Percentiles rank a stretch among this genome's conserved stretches.
Conservation (phyloP, 2,888 invertebrate genomes). For the Lithophane leautieri region DNA sequence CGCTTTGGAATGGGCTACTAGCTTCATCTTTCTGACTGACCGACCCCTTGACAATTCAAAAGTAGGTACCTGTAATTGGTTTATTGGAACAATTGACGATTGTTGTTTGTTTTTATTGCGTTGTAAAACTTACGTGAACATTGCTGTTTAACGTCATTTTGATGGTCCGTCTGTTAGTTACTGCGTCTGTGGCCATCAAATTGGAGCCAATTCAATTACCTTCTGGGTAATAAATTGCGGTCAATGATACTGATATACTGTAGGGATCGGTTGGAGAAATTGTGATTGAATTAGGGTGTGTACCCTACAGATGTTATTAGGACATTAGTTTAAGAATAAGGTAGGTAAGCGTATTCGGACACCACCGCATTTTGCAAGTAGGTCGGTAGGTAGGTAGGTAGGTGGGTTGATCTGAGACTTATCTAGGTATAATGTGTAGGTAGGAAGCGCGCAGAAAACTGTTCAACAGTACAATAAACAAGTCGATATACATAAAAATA, state of each 20-base stretch:
- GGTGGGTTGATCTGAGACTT: background rate
- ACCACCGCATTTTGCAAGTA: background rate
- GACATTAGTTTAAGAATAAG: background rate
- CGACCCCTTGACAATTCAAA: too few relatives aligned
- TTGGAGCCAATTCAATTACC: slow-evolving; percentile 63
- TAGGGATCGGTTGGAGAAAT: slow-evolving; percentile 16
- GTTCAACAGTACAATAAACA: background rate
- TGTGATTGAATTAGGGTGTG: slow-evolving; percentile 11
- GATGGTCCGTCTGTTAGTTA: slow-evolving; percentile 44
- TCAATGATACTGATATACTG: slow-evolving; percentile 42
- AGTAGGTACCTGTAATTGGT: too few relatives aligned
- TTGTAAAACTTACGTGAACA: slow-evolving; percentile 53
- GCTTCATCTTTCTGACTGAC: too few relatives aligned
- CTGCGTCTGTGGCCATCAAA: slow-evolving; percentile 47
- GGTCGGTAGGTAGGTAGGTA: too few relatives aligned
- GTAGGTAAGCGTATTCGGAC: too few relatives aligned
- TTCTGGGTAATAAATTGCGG: slow-evolving; percentile 47
- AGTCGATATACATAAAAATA: background rate
- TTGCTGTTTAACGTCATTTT: slow-evolving; percentile 60
- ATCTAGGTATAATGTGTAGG: background rate
- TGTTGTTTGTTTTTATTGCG: slow-evolving; percentile 47
- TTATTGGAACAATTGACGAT: slow-evolving; percentile 41
- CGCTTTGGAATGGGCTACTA: too few relatives aligned
- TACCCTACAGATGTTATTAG: background rate
- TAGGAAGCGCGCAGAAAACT: background rate